These are phyloP conservation scores for Pelecanus crispus DNA, from an alignment of 2,113 vertebrate species.

Conservation along the genomic window DNA sequence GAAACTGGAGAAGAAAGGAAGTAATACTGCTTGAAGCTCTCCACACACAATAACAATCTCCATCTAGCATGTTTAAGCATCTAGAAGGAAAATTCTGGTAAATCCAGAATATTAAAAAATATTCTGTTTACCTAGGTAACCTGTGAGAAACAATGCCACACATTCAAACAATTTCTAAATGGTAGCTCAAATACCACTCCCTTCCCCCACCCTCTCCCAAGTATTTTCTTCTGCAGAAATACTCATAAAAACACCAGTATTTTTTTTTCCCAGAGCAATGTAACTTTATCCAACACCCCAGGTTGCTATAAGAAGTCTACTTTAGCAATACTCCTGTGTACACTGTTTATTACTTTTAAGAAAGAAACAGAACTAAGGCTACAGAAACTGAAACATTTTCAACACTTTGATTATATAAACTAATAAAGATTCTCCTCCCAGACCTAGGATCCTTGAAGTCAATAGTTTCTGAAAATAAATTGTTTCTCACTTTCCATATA, in stretches of 20 bases:
- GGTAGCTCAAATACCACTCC: neutral
- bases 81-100: neutral
- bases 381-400: constrained; percentile 10
- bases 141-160: neutral
- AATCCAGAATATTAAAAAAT: neutral
- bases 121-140: neutral
- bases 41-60: neutral
- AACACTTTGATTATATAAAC: constrained; percentile 28
- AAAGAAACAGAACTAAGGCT: constrained; percentile 13
- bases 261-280: constrained; percentile 26
- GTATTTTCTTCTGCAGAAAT: constrained; percentile 31
- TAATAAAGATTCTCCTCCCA: constrained; percentile 39
- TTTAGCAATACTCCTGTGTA: constrained; percentile 38
- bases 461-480: constrained; percentile 38
- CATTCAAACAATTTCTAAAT: neutral
- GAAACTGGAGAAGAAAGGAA: neutral
- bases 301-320: constrained; percentile 16
- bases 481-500: constrained; percentile 21
- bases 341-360: constrained; percentile 35
- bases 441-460: neutral
- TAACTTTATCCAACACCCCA: constrained; percentile 2
- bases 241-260: neutral
- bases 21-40: neutral
- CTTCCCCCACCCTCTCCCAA: neutral
- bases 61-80: neutral